Evolutionary conservation across 2,113 vertebrate genomes (phyloP), one percentile per base, ranked within the genome.

Genomic region (Cervus canadensis): DNA sequence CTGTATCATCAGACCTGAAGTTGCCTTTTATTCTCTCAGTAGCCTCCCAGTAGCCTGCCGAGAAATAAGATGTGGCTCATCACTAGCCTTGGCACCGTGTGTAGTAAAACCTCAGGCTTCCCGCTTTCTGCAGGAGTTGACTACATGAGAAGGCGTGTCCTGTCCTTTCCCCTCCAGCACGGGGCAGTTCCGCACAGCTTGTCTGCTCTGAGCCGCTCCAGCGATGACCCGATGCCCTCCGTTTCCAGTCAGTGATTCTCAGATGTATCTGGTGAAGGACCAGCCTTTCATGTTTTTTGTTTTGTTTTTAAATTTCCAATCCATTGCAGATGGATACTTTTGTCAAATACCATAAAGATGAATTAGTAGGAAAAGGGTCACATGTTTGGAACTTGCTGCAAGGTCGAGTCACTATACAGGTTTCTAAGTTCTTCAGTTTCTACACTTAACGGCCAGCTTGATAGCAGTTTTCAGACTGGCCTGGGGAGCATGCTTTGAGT

Each of bases 391-490:
- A 45, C 40, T 87, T 48, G 23, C 45, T 19, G 48, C 48, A 26
- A 1, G 25, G 36, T 40, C 0, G 0, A 25, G 13, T 30, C 6
- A 0, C 60, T 43, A 0, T n/a, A 14, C 6, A 25, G 12, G 36
- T 50, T 59, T 79, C 52, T 54, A 15, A n/a, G 16, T 54, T 36
- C 17, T 60, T 26, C 36, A 1, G 2, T 79, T 50, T 62, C 40
- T 57, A 2, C 21, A 3, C n/a, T 16, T 25, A 1, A 0, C 1
- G 5, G 12, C 25, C 7, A 48, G 85, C 43, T 2, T 5, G 8
- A 13, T 6, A 0, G 28, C 17, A 0, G 17, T 15, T 7, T 6
- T 19, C n/a, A 59, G 28, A 5, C 15, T 17, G 16, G n/a, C 43
- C 16, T 15, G 10, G 40, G 78, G 33, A 23, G 16, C 19, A 2